A percentile compares a stretch with the other conserved stretches of the same genome.
Evolutionary conservation across 2,113 vertebrate genomes (phyloP).

Genomic region (Chloropsis cyanopogon): DNA sequence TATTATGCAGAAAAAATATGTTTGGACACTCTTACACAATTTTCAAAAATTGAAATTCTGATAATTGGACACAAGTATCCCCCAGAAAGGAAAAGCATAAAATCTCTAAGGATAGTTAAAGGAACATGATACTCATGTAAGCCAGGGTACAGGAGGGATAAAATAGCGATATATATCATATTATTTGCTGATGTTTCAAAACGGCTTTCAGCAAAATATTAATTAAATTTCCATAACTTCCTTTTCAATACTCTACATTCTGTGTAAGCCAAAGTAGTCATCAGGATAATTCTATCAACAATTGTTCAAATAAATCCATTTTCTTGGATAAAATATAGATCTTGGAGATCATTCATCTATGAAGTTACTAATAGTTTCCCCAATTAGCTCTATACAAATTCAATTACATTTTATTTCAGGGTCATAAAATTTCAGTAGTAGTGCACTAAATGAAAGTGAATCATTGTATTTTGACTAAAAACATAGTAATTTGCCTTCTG

Average conservation of each 20-base stretch:
- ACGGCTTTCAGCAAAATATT: neutral
- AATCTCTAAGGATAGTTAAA: neutral
- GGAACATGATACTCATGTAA: neutral
- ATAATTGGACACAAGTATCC: neutral
- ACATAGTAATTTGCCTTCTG: neutral
- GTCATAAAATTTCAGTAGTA: neutral
- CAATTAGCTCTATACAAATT: neutral
- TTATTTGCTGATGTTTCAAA: neutral
- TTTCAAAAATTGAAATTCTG: neutral
- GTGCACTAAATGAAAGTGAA: neutral
- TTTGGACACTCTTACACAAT: neutral
- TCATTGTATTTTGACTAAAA: neutral
- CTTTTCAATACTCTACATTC: neutral
- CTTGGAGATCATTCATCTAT: neutral
- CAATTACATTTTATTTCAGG: conserved; percentile 1
- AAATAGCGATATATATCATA: neutral
- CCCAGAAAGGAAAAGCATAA: neutral
- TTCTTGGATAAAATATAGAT: neutral
- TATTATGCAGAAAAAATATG: neutral
- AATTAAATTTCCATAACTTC: neutral
- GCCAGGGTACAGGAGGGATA: neutral
- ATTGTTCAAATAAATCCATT: neutral
- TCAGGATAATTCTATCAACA: neutral
- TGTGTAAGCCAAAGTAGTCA: neutral
- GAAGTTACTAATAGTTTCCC: neutral